These are phyloP conservation scores for Drosophila pectinifera DNA, from an alignment of 1,140 invertebrate genomes.

Conservation along the genomic window DNA sequence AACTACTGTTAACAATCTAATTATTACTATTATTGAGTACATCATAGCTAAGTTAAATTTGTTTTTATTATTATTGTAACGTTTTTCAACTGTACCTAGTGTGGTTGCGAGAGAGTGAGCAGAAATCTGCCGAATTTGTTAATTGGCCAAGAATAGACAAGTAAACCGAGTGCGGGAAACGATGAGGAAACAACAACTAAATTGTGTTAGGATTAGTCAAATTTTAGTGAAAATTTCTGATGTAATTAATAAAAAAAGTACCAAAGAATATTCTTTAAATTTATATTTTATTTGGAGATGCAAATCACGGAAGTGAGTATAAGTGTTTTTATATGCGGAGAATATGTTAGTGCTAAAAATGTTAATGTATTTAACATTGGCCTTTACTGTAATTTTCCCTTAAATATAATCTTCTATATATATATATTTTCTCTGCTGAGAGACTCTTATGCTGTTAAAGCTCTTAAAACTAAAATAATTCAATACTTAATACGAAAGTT, in stretches of 20 bases:
- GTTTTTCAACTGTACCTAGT: conserved; percentile 69
- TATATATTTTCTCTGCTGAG: too few relatives aligned
- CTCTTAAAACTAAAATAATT: too few relatives aligned
- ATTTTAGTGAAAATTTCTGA: conserved; percentile 76
- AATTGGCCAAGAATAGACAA: conserved; percentile 56
- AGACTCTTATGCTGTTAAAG: too few relatives aligned
- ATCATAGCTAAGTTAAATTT: conserved; percentile 62
- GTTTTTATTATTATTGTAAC: conserved; percentile 72
- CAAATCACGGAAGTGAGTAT: not conserved
- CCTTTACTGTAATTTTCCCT: too few relatives aligned
- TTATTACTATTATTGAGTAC: conserved; percentile 50
- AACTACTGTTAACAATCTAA: conserved; percentile 65
- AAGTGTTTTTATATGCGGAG: not conserved
- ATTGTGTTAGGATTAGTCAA: conserved; percentile 72
- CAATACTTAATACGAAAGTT: too few relatives aligned
- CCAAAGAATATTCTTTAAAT: conserved; percentile 59
- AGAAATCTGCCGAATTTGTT: conserved; percentile 47
- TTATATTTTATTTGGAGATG: not conserved
- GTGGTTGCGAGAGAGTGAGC: conserved; percentile 40
- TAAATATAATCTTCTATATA: too few relatives aligned
- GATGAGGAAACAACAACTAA: conserved; percentile 32
- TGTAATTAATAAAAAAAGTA: conserved; percentile 78
- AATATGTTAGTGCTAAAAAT: too few relatives aligned
- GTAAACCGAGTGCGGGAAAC: conserved; percentile 14
- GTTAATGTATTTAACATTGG: too few relatives aligned